These are phyloP conservation scores for Geothlypis trichas DNA, from an alignment of 2,113 vertebrate species.

Conservation along the genomic window DNA sequence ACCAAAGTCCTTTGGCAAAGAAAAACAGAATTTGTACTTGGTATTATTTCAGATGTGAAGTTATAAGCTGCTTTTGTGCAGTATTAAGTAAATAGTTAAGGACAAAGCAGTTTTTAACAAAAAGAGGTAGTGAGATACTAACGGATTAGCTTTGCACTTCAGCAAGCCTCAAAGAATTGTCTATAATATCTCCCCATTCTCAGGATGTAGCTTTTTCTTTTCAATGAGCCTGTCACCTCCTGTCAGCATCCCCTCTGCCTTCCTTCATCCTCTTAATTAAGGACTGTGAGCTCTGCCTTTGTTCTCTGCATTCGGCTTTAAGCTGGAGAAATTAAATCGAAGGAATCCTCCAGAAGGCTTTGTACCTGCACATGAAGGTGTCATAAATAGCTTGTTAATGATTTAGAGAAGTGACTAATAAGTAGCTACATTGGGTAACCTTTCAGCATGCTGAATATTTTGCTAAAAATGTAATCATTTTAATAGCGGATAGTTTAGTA, in stretches of 20 bases:
- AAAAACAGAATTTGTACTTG: background rate
- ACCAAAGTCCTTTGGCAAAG: conserved; percentile 16
- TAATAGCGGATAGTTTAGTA: background rate
- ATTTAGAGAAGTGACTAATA: conserved; percentile 30
- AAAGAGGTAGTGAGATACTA: background rate
- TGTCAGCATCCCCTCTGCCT: conserved; percentile 51
- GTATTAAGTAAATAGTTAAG: conserved; percentile 30
- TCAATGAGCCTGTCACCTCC: conserved; percentile 34
- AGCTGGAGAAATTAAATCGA: conserved; percentile 40
- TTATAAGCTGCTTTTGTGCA: conserved; percentile 29
- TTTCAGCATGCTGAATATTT: conserved; percentile 14
- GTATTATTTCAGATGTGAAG: conserved; percentile 20
- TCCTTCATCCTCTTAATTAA: conserved; percentile 64
- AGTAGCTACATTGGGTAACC: conserved; percentile 43
- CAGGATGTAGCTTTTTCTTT: conserved; percentile 41
- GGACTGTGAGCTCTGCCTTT: conserved; percentile 17
- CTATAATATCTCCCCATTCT: conserved; percentile 16
- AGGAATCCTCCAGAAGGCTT: conserved; percentile 47
- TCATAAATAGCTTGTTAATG: conserved; percentile 42
- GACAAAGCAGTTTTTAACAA: conserved; percentile 32
- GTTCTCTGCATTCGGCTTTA: conserved; percentile 29
- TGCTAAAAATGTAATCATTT: conserved; percentile 1
- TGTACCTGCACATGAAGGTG: conserved; percentile 44
- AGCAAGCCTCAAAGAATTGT: conserved; percentile 28
- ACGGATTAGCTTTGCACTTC: conserved; percentile 11